Conservation (phyloP, 2,888 invertebrate species). For the Netelia inedita region DNA sequence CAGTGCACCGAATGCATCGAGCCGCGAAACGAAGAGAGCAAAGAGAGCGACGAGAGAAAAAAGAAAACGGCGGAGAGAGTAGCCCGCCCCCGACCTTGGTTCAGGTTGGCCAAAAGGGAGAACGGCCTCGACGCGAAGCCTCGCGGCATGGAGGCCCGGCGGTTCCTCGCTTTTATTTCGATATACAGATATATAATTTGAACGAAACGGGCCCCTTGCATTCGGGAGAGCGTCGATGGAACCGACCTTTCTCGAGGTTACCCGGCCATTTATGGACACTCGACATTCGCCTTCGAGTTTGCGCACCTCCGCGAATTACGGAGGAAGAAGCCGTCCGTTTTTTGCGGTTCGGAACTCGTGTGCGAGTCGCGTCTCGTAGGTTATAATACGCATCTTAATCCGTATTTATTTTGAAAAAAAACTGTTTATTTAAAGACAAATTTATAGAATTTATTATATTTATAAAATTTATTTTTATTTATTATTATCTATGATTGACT, state of each 20-base stretch:
- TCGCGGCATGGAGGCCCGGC: slow-evolving; percentile 49
- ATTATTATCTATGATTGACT: too few species aligned
- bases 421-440: too few species aligned
- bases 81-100: slow-evolving; percentile 81
- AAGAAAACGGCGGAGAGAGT: slow-evolving; percentile 47
- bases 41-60: slow-evolving; percentile 40
- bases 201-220: slow-evolving; percentile 71
- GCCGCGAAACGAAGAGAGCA: slow-evolving; percentile 60
- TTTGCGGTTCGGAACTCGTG: neutral
- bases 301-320: slow-evolving; percentile 43
- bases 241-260: slow-evolving; percentile 77
- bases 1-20: slow-evolving; percentile 60
- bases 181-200: slow-evolving; percentile 48
- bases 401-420: too few species aligned
- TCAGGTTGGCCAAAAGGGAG: slow-evolving; percentile 75
- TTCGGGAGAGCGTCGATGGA: slow-evolving; percentile 73
- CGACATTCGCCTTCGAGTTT: slow-evolving; percentile 61
- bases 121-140: slow-evolving; percentile 73
- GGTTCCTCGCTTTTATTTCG: slow-evolving; percentile 67
- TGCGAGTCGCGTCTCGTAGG: neutral
- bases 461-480: too few species aligned
- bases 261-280: slow-evolving; percentile 70
- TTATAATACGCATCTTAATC: too few species aligned
- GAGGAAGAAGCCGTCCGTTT: slow-evolving; percentile 41
- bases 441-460: too few species aligned